Evolutionary conservation across 2,888 invertebrate genomes (phyloP).

Genomic region (Cynaeus angustus): DNA sequence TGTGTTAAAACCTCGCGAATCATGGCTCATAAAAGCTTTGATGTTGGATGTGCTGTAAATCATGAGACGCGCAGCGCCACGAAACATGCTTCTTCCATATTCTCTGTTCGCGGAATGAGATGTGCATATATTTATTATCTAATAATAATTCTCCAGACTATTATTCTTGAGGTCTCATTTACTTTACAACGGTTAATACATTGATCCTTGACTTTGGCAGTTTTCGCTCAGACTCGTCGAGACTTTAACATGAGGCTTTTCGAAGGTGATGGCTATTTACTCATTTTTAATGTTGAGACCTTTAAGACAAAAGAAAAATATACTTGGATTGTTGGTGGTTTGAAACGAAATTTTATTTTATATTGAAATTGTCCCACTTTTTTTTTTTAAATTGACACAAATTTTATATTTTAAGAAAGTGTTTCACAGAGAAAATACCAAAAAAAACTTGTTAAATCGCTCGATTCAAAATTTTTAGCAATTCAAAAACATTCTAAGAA

Average conservation of each 20-base stretch:
- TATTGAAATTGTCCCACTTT: too few relatives aligned
- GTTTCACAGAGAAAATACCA: too few relatives aligned
- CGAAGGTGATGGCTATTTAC: too few relatives aligned
- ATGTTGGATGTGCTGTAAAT: slow-evolving; percentile 48
- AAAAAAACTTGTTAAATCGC: too few relatives aligned
- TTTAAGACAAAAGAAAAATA: too few relatives aligned
- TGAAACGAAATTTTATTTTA: too few relatives aligned
- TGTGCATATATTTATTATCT: slow-evolving; percentile 49
- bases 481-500: too few relatives aligned
- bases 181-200: neutral
- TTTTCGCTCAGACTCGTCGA: neutral
- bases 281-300: too few relatives aligned
- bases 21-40: slow-evolving; percentile 50
- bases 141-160: slow-evolving; percentile 41
- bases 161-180: slow-evolving; percentile 33
- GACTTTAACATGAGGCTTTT: neutral
- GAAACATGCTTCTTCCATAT: slow-evolving; percentile 46
- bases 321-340: too few relatives aligned
- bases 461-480: too few relatives aligned
- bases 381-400: too few relatives aligned
- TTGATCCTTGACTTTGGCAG: neutral
- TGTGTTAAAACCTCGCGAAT: slow-evolving; percentile 52
- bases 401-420: too few relatives aligned
- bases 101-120: slow-evolving; percentile 41
- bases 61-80: slow-evolving; percentile 40